Percentiles rank a stretch among this genome's conserved stretches.
Conservation (phyloP, 2,888 invertebrate genomes). For the Drosophila ezoana region DNA sequence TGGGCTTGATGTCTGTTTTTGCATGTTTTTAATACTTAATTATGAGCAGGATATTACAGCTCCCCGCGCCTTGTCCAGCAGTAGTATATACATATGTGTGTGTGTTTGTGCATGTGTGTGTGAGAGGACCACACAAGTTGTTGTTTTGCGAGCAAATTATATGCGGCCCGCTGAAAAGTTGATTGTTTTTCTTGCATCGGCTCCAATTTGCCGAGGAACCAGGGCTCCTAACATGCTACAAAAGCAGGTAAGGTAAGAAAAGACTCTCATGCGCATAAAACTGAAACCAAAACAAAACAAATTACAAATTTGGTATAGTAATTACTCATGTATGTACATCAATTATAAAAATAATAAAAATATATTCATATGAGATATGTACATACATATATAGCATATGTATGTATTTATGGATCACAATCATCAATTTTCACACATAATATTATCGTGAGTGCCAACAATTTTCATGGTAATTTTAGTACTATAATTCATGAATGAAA, state of each 20-base stretch:
- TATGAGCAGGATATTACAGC: conserved; percentile 65
- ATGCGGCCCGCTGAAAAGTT: conserved; percentile 23
- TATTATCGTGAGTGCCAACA: conserved; percentile 3
- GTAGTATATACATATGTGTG: not conserved
- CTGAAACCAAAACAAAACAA: no score
- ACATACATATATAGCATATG: no score
- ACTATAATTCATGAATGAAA: conserved; percentile 57
- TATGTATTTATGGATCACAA: no score
- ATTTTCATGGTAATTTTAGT: not conserved
- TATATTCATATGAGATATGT: no score
- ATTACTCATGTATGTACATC: no score
- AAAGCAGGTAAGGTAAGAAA: not conserved
- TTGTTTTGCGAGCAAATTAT: conserved; percentile 43
- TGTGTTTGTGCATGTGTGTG: conserved; percentile 12
- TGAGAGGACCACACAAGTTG: conserved; percentile 57
- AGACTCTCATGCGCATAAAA: not conserved
- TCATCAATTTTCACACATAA: not conserved
- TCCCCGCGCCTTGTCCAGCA: conserved; percentile 7
- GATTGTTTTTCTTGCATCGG: conserved; percentile 26
- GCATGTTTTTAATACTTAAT: conserved; percentile 73
- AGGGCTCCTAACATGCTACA: not conserved
- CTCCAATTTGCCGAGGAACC: not conserved
- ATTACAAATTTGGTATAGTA: no score
- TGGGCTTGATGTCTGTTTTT: conserved; percentile 74
- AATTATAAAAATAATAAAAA: no score